A percentile compares a stretch with the other conserved stretches of the same genome.
Conservation (phyloP, 2,797 vertebrate genomes). For the Aselliscus stoliczkanus region DNA sequence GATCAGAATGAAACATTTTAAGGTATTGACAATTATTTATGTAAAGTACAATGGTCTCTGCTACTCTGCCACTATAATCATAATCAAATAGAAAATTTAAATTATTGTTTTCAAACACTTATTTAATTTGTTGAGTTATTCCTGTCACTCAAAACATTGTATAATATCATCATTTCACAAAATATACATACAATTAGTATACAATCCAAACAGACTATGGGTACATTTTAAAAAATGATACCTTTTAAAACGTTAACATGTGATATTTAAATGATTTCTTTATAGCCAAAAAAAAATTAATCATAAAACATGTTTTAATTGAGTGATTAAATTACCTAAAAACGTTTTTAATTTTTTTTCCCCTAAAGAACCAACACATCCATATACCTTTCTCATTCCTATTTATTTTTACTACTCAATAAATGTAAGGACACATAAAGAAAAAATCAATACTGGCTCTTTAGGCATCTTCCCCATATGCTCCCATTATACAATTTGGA, state of each 20-base stretch:
- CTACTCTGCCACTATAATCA: neutral
- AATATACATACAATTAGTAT: neutral
- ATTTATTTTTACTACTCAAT: slow-evolving; percentile 54
- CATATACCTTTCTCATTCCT: neutral
- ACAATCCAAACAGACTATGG: neutral
- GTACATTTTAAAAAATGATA: neutral
- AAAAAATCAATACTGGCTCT: slow-evolving; percentile 32
- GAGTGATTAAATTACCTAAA: slow-evolving; percentile 20
- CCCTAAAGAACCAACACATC: neutral
- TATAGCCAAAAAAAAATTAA: neutral
- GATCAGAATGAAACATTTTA: neutral
- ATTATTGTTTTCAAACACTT: neutral
- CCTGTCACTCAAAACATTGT: neutral
- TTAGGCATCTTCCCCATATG: slow-evolving; percentile 45
- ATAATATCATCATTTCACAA: neutral
- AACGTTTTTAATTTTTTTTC: neutral
- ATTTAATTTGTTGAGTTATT: neutral
- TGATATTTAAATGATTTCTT: neutral
- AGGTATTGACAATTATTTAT: neutral
- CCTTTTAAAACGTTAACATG: neutral
- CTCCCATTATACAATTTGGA: slow-evolving; percentile 13
- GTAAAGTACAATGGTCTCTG: neutral
- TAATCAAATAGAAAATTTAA: neutral
- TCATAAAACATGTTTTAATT: slow-evolving; percentile 1
- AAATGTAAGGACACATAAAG: neutral